Conservation (phyloP, 2,113 vertebrate species). For the Corapipo altera region DNA sequence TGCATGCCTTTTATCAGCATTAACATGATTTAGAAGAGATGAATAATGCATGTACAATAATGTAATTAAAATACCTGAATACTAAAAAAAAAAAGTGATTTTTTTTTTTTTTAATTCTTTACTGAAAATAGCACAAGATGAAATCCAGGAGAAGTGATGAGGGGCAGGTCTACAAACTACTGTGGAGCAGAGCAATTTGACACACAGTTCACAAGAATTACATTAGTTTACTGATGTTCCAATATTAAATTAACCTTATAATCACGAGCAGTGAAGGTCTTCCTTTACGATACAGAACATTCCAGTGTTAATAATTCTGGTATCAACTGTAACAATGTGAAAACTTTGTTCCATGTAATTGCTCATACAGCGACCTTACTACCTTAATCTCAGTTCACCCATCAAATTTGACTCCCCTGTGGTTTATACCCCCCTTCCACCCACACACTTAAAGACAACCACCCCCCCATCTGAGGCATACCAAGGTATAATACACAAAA, state of each 20-base stretch:
- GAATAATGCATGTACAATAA: neutral
- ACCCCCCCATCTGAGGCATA: neutral
- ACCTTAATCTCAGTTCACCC: neutral
- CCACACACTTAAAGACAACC: slow-evolving; percentile 27
- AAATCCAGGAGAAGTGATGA: neutral
- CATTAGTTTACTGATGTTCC: neutral
- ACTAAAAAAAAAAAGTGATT: neutral
- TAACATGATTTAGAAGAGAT: neutral
- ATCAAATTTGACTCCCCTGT: neutral
- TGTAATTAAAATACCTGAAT: neutral
- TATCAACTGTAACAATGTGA: neutral
- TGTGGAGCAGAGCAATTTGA: neutral
- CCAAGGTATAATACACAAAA: slow-evolving; percentile 1
- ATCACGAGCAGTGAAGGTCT: neutral
- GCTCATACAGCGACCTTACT: neutral
- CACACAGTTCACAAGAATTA: neutral
- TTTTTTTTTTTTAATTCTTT: neutral
- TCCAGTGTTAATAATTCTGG: neutral
- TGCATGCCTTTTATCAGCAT: neutral
- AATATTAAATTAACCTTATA: neutral
- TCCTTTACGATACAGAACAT: neutral
- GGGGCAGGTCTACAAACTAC: neutral
- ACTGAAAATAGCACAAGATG: neutral
- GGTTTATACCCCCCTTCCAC: neutral
- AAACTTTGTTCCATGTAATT: neutral